Conservation (phyloP, 2,797 vertebrate species). For the Oreortyx pictus region DNA sequence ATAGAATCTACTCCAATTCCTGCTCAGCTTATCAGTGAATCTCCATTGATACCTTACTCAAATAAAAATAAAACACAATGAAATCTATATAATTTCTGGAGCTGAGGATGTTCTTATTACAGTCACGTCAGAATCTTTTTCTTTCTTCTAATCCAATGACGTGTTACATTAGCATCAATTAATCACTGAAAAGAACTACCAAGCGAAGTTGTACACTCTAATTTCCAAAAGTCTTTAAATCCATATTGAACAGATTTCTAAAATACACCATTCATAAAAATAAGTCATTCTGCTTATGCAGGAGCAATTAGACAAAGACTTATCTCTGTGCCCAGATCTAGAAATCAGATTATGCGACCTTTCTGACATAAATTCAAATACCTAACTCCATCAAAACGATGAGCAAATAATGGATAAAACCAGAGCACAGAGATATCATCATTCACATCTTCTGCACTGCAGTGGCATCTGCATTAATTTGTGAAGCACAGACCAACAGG, state of each 20-base stretch:
- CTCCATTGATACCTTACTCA: not conserved
- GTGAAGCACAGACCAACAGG: not conserved
- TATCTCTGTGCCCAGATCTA: not conserved
- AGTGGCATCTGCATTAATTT: rapidly evolving
- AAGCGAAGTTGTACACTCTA: not conserved
- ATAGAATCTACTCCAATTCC: not conserved
- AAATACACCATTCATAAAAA: not conserved
- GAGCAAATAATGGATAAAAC: not conserved
- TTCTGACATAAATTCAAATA: not conserved
- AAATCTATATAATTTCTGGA: not conserved
- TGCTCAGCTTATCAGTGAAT: not conserved
- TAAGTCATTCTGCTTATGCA: not conserved
- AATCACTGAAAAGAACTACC: not conserved
- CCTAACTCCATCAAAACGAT: not conserved
- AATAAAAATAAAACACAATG: slow-evolving; percentile 9
- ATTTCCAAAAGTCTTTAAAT: slow-evolving; percentile 1
- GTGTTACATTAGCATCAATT: slow-evolving; percentile 9
- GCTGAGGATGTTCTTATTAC: not conserved
- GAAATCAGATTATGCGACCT: not conserved
- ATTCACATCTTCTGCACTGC: not conserved
- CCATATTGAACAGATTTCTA: not conserved
- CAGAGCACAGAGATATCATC: not conserved
- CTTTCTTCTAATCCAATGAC: not conserved
- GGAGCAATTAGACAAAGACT: slow-evolving; percentile 14
- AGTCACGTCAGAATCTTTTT: not conserved